Evolutionary conservation across 35 echinoderm and acorn worm genomes (phyloP).

Genomic region (Amphiura filiformis): DNA sequence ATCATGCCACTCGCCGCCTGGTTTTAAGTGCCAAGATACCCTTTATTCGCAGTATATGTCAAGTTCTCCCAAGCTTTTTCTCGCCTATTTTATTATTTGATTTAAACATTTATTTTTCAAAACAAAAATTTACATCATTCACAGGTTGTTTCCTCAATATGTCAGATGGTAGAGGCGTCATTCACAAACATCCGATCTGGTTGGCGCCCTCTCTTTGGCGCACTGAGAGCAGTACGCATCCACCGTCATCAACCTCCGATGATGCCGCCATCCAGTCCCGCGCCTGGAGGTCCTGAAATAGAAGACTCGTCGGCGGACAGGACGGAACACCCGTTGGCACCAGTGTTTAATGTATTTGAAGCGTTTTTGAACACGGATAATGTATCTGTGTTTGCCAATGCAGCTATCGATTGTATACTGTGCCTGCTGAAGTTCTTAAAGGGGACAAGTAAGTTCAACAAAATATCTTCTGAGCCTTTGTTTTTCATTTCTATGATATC

Average conservation of each 20-base stretch:
- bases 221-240: constrained; percentile 81
- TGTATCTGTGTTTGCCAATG: constrained; percentile 96
- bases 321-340: constrained; percentile 77
- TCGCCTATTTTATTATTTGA: no score
- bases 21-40: no score
- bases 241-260: constrained; percentile 15
- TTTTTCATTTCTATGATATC: no score
- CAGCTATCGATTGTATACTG: constrained; percentile 96
- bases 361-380: constrained; percentile 97
- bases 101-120: no score
- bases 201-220: constrained; percentile 97
- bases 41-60: no score
- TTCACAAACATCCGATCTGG: constrained; percentile 96
- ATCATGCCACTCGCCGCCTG: no score
- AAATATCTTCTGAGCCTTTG: no score
- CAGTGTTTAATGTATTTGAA: constrained; percentile 95
- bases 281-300: not conserved
- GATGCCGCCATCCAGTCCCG: not conserved
- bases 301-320: constrained; percentile 25
- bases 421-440: constrained; percentile 96
- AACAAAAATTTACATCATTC: not conserved
- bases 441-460: constrained; percentile 83
- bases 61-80: no score
- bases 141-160: constrained; percentile 96
- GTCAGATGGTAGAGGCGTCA: constrained; percentile 89